Base-by-base conservation (phyloP, 2,888 invertebrate species). In the Lepetodrilus schrolli region DNA sequence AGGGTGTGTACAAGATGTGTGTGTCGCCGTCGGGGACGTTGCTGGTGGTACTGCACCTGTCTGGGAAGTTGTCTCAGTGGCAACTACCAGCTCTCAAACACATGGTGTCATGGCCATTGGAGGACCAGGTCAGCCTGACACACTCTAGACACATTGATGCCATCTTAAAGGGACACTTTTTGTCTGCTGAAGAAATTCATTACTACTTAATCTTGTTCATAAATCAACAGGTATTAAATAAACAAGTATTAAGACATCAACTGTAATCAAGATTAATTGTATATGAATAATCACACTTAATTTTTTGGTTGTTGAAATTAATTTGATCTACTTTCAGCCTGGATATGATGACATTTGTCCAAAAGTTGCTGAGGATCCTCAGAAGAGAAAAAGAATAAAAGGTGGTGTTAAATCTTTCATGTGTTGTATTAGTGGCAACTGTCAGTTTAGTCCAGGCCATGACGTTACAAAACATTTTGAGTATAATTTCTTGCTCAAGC, bases 21-120 rank as follows among this genome's bases (percentile, higher is more conserved):
- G 87, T 94, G 34, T 95, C 94, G 0, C 94, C 94, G 0, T 92
- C 92, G 83, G 92, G 92, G 47, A 90, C 91, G 5, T 91, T 91
- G 74, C 88, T 95, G n/a, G 93, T 93, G 3, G 94, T 94, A 75
- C 85, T 94, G 8, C 94, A 95, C 89, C 92, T 93, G 69, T 93
- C 93, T 83, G 95, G 95, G 2, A 92, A 93, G 66, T 91, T 95
- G 51, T 93, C 94, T 0, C 86, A 94, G 34, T 95, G 95, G 95
- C 91, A 92, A 13, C 90, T 94, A 47, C 95, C 95, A 0, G 92
- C 93, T 21, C 91, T 95, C 76, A 92, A 92, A 81, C 88, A 88
- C 8, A 80, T 78, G n/a, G 80, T 81, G 68, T 76, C 76, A 4
- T 90, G 89, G 89, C 70, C 74, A 3, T 83, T 83, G 30, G 80